Base-by-base conservation (phyloP, 2,113 vertebrate genomes). In the Mormyrus lacerda region DNA sequence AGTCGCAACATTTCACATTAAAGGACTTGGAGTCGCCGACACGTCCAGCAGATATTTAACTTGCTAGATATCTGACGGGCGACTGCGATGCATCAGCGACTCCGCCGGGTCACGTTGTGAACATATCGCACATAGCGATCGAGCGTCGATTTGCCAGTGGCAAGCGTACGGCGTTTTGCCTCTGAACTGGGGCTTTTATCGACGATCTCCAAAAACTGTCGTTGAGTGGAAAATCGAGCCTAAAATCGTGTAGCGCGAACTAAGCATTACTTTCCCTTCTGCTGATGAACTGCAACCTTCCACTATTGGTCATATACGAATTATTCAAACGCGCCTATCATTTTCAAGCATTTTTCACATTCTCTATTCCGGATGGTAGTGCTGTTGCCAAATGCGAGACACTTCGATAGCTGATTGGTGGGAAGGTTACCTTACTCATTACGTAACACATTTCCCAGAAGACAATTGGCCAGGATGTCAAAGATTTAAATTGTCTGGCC, bases 261-360 rank as follows among this genome's bases (percentile, higher is more conserved):
- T 61, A n/a, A 10, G 55, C 55, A 61, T n/a, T 82, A 35, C 76
- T 39, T 82, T 44, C 42, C 11, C 39, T 42, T 24, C 17, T 45
- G 76, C 42, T 1, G 7, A 85, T 21, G 19, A 35, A 42, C 31
- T 65, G 55, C 90, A 69, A 31, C 45, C 55, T 42, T 65, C n/a
- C 8, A 47, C 31, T 31, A 89, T 35, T 69, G 85, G 90, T 92
- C 69, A 88, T 90, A 65, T 69, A 50, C 90, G 93, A 91, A 92
- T 95, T 95, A 94, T 96, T 96, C 89, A 96, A 96, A 96, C 53
- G 87, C 90, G 90, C 96, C 95, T 89, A 96, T 96, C 19, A 51
- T 50, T 88, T 89, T 10, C 0, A 1, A 90, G 89, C 42, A 90
- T 93, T 82, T 76, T 88, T 89, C 85, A 76, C 84, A 73, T 90